Evolutionary conservation across 35 echinoderm and acorn worm species (phyloP), one percentile per base, ranked within the genome.

Genomic region (Hemicentrotus pulcherrimus): DNA sequence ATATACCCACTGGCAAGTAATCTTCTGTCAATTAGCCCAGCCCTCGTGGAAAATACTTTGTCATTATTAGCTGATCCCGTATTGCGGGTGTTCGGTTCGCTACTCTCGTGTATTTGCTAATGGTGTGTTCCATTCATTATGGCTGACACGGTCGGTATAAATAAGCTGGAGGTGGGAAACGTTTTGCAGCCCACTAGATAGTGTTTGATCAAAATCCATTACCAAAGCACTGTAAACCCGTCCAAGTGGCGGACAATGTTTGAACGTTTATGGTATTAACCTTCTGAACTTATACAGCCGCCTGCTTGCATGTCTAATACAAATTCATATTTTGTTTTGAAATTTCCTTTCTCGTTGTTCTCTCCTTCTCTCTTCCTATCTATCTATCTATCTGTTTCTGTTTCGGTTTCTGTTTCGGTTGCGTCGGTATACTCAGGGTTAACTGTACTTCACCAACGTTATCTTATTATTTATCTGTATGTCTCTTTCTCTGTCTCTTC

Each of bases 21-120:
- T 78, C 22, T 78, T 78, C 65, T n/a, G 65, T 78, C 65, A 78
- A 78, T 78, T 78, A 78, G 65, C 65, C 65, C 19, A 78, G 65
- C 22, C 65, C 65, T 78, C 65, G 22, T 70, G 18, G 61, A 70
- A 55, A 70, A 70, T 70, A 70, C 18, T 70, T 70, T 28, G 50
- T n/a, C 19, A 10, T 2, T 78, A 78, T 78, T 78, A 78, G 65
- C 65, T 78, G 65, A 78, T 78, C 65, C 65, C 65, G 22, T 78
- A 78, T 78, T 78, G 22, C 65, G 19, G 28, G 65, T 78, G 65
- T 24, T 78, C 19, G 28, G 65, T 78, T 78, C 22, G 65, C 65
- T n/a, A 78, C 22, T 28, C 28, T 11, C 52, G 52, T 78, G 65
- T 78, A 78, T 78, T 78, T 78, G 65, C 65, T 78, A 78, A 78